Percentiles rank a stretch among this genome's conserved stretches.
Conservation (phyloP, 1,140 invertebrate genomes). For the Pseudomyrmex sp. region DNA sequence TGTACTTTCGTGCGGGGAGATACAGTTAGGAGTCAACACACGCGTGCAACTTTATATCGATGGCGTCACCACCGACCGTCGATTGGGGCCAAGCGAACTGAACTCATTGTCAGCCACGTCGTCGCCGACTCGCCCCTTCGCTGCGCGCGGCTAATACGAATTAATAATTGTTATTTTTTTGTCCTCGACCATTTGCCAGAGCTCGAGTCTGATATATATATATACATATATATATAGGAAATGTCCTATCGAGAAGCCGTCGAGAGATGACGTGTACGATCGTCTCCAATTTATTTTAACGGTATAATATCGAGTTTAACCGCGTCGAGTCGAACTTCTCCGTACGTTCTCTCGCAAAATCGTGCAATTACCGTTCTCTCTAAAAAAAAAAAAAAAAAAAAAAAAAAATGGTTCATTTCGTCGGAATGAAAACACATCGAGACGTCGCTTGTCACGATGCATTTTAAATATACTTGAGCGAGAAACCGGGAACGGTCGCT, state of each 20-base stretch:
- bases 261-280: slow-evolving; percentile 7
- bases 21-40: slow-evolving; percentile 70
- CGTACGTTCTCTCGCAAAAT: too few relatives aligned
- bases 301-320: too few relatives aligned
- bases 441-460: neutral
- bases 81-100: slow-evolving; percentile 61
- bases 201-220: neutral
- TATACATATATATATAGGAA: slow-evolving; percentile 52
- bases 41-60: slow-evolving; percentile 69
- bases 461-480: slow-evolving; percentile 27
- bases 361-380: neutral
- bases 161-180: slow-evolving; percentile 62
- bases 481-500: neutral
- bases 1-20: slow-evolving; percentile 54
- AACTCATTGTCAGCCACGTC: slow-evolving; percentile 64
- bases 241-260: slow-evolving; percentile 35
- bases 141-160: slow-evolving; percentile 42
- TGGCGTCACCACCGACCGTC: slow-evolving; percentile 63
- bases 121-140: slow-evolving; percentile 46
- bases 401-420: neutral
- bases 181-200: slow-evolving; percentile 41
- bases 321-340: too few relatives aligned
- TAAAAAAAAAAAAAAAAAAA: too few relatives aligned
- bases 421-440: neutral
- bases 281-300: neutral